Percentiles rank a stretch among this genome's conserved stretches.
phyloP scores from a whole-genome alignment of 2,797 vertebrate species.

The Meriones psammophilus region DNA sequence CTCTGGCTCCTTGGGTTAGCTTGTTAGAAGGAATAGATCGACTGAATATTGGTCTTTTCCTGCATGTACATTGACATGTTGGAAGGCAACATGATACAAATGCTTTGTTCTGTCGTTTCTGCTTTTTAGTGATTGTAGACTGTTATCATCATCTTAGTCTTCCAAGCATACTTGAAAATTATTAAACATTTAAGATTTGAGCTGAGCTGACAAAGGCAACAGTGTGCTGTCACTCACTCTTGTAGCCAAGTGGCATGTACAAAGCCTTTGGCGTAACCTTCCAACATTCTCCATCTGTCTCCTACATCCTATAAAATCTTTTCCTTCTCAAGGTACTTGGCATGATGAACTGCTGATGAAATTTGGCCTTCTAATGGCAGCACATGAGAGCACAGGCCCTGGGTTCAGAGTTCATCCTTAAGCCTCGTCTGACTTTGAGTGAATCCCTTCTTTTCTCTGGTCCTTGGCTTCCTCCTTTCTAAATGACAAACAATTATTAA shows the following conservation, averaged over 20 bases:
- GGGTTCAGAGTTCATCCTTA: background rate
- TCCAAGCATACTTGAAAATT: background rate
- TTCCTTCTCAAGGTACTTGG: background rate
- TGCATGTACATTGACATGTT: background rate
- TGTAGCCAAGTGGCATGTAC: background rate
- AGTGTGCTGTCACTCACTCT: background rate
- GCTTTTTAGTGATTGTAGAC: background rate
- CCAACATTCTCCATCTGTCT: background rate
- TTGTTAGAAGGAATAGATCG: slow-evolving; percentile 40
- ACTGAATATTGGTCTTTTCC: slow-evolving; percentile 22
- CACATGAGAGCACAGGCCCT: background rate
- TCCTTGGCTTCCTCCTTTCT: background rate
- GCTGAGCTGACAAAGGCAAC: background rate
- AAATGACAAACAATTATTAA: background rate
- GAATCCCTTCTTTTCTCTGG: background rate
- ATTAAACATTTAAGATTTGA: background rate
- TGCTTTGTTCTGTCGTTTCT: background rate
- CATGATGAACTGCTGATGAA: background rate
- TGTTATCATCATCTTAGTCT: background rate
- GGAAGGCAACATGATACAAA: background rate
- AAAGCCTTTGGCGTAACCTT: background rate
- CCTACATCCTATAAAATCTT: background rate
- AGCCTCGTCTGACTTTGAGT: background rate
- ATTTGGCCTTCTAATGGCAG: background rate
- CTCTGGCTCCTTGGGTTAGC: background rate